Base-by-base conservation (phyloP, 2,113 vertebrate species). In the Oreamnos americanus region DNA sequence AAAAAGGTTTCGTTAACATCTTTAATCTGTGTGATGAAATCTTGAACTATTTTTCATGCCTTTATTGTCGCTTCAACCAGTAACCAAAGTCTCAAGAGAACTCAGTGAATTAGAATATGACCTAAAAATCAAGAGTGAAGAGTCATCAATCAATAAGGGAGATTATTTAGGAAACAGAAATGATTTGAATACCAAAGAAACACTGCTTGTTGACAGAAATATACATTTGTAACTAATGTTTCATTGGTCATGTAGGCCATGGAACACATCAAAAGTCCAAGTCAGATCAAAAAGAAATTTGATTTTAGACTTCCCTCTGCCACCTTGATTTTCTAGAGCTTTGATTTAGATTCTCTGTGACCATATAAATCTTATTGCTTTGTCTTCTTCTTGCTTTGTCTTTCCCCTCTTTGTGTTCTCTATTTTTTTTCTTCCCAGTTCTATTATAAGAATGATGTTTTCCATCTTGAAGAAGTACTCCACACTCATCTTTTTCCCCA, bases 1-100 rank as follows among this genome's bases (percentile, higher is more conserved):
- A 94, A 90, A 88, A 90, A 81, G 47, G 64, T 98, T 98, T 97
- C 94, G 88, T 98, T 97, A 98, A 94, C 89, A 57, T 28, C 1
- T 98, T 98, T 98, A 96, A 98, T 97, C 91, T 96, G 55, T 78
- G 43, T 96, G 43, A 88, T 90, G 60, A 98, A 97, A 87, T 97
- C 97, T 97, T 55, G 89, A 97, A 97, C 74, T 97, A 95, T 58
- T 96, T 92, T 97, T 98, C 96, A 47, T 96, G 87, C 55, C 43
- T 91, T 96, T 81, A 8, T 85, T 95, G 90, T 98, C 93, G 43
- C 90, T 97, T 94, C 83, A 64, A 83, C 89, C 64, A 92, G 60
- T 91, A 96, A 79, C 89, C 95, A 85, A 97, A 97, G 94, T 95
- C 53, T 96, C 78, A 87, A 81, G 90, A 89, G 90, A 92, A 94